phyloP scores from a whole-genome alignment of 2,113 vertebrate species.

The Eidolon helvum region DNA sequence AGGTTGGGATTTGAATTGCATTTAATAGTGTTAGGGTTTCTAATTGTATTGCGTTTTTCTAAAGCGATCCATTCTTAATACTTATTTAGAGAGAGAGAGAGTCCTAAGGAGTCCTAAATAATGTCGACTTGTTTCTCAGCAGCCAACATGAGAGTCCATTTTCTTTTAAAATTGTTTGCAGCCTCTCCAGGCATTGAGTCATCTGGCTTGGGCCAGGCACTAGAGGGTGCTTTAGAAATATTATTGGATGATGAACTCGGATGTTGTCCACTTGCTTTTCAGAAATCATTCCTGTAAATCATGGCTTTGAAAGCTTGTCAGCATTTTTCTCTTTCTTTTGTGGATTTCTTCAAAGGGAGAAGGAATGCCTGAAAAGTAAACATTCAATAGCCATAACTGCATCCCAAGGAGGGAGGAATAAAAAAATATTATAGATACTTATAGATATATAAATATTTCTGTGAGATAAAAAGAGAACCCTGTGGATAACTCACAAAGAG shows the following conservation, averaged over 20 bases:
- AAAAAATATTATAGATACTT: conserved; percentile 63
- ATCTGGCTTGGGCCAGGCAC: conserved; percentile 47
- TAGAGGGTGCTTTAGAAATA: conserved; percentile 69
- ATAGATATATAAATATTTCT: conserved; percentile 70
- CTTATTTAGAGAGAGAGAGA: neutral
- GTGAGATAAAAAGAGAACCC: conserved; percentile 71
- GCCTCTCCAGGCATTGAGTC: neutral
- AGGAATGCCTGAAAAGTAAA: conserved; percentile 69
- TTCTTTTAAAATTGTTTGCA: neutral
- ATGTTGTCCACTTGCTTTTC: conserved; percentile 61
- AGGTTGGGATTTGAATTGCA: neutral
- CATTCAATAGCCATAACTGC: conserved; percentile 41
- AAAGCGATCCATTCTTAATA: neutral
- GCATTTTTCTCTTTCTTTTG: conserved; percentile 58
- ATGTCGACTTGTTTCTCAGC: neutral
- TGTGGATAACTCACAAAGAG: conserved; percentile 55
- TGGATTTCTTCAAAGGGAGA: conserved; percentile 75
- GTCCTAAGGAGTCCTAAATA: neutral
- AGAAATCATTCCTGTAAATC: conserved; percentile 66
- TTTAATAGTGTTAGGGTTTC: neutral
- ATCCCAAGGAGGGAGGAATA: conserved; percentile 46
- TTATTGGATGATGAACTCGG: conserved; percentile 68
- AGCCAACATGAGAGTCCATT: neutral
- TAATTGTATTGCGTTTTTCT: neutral
- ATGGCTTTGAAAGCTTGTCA: conserved; percentile 53